These are phyloP conservation scores for Camelus dromedarius DNA, from an alignment of 2,113 vertebrate species.

Conservation along the genomic window DNA sequence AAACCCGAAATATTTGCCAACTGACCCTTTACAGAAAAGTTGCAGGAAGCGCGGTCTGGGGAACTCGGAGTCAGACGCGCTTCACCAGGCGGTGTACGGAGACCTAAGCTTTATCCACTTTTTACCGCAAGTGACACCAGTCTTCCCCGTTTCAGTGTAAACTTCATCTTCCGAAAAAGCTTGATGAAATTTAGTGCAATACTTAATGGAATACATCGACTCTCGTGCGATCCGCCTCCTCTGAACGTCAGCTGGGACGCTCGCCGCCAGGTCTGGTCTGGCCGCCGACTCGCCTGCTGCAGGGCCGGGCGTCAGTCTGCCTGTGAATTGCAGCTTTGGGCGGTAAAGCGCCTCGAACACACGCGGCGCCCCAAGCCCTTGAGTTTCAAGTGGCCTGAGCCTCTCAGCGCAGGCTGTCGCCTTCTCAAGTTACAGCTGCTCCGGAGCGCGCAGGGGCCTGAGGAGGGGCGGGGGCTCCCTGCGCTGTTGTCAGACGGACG, in stretches of 20 bases:
- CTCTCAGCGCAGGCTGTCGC: accelerated
- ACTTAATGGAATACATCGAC: accelerated
- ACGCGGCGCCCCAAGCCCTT: accelerated
- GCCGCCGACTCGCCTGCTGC: accelerated
- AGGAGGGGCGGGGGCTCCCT: accelerated
- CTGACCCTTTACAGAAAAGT: accelerated
- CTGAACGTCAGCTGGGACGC: accelerated
- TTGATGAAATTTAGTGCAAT: not conserved
- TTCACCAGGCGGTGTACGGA: accelerated
- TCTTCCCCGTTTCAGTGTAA: not conserved
- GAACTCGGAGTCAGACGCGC: accelerated
- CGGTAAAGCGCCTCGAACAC: not conserved
- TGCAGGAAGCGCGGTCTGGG: accelerated
- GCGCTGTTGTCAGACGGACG: accelerated
- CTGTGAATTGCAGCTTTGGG: not conserved
- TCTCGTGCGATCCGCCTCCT: accelerated
- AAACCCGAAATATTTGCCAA: accelerated
- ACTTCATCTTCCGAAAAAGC: not conserved
- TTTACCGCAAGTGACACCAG: too few species aligned
- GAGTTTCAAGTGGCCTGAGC: accelerated
- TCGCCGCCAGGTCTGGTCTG: accelerated
- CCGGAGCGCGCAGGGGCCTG: accelerated
- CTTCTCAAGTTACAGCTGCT: accelerated
- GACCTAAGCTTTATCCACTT: too few species aligned
- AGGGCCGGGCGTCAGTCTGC: accelerated